Conservation (phyloP, 2,888 invertebrate species). For the Lydus trimaculatus region DNA sequence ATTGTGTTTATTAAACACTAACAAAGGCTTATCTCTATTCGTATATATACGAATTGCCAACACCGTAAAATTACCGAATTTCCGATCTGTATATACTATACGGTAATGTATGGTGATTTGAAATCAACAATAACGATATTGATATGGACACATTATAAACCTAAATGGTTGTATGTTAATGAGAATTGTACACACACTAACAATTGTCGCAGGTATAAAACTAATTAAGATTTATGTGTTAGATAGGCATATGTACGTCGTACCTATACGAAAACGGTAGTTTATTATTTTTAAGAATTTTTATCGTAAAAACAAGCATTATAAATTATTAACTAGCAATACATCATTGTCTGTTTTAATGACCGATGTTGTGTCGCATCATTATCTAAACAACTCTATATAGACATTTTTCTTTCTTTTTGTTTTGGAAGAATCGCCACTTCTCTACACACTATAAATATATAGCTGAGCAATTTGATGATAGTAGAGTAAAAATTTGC, state of each 20-base stretch:
- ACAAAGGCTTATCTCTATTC: background rate
- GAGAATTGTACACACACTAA: background rate
- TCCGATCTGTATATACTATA: background rate
- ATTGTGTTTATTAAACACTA: background rate
- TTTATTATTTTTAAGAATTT: background rate
- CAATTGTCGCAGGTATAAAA: background rate
- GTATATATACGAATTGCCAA: background rate
- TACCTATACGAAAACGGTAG: background rate
- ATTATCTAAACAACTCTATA: background rate
- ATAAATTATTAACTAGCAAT: background rate
- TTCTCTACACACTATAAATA: too few relatives aligned
- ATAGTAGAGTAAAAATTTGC: background rate
- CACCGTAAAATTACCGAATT: background rate
- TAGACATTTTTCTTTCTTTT: background rate
- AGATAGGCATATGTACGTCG: background rate
- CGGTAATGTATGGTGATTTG: background rate
- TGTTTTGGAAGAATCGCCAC: too few relatives aligned
- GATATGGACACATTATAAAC: background rate
- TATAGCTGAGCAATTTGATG: background rate
- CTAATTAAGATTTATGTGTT: constrained; percentile 3
- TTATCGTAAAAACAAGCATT: background rate
- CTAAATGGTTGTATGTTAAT: background rate
- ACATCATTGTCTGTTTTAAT: background rate
- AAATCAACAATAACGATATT: background rate
- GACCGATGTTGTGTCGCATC: background rate